Percentiles rank a stretch among this genome's conserved stretches.
Evolutionary conservation across 2,113 vertebrate species (phyloP).

Genomic region (Sinocyclocheilus maitianheensis): DNA sequence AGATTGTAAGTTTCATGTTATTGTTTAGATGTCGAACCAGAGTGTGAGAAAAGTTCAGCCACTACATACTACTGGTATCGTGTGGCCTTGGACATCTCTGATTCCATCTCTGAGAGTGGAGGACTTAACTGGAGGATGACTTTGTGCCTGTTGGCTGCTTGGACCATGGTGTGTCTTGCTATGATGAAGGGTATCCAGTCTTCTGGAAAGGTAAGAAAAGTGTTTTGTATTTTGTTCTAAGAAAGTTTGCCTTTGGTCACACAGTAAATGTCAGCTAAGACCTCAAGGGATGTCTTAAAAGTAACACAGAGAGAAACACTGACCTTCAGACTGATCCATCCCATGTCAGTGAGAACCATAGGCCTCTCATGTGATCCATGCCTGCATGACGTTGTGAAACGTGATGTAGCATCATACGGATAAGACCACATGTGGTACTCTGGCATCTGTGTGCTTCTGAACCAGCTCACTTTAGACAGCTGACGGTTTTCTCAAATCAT

Average conservation of each 20-base stretch:
- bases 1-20: not conserved
- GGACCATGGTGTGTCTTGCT: conserved; percentile 92
- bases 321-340: not conserved
- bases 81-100: conserved; percentile 90
- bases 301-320: not conserved
- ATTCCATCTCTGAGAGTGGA: conserved; percentile 88
- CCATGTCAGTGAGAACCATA: not conserved
- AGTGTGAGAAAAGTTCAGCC: conserved; percentile 96
- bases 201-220: conserved; percentile 88
- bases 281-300: conserved; percentile 5
- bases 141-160: conserved; percentile 86
- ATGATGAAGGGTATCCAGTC: conserved; percentile 99
- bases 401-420: not conserved
- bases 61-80: conserved; percentile 98
- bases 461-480: not conserved
- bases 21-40: conserved; percentile 85
- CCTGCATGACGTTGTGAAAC: not conserved
- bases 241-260: not conserved
- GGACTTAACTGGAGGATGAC: conserved; percentile 98
- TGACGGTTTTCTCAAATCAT: not conserved
- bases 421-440: not conserved
- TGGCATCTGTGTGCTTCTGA: not conserved
- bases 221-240: not conserved
- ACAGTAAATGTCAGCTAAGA: not conserved
- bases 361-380: conserved; percentile 24